Evolutionary conservation across 2,113 vertebrate species (phyloP).

Genomic region (Bettongia penicillata): DNA sequence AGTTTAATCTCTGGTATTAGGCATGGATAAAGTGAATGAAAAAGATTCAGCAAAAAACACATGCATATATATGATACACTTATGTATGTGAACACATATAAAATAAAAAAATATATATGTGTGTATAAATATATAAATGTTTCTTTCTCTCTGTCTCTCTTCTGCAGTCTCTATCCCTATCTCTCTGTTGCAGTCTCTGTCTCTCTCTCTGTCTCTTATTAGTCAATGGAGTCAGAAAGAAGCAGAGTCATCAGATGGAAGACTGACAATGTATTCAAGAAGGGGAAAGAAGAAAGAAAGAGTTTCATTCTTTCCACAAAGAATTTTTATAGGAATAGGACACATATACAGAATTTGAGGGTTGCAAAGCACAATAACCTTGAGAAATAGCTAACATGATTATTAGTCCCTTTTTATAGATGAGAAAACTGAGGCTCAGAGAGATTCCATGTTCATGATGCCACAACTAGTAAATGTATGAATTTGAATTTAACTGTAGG

Average conservation of each 20-base stretch:
- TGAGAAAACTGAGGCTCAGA: background rate
- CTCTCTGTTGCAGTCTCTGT: background rate
- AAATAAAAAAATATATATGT: background rate
- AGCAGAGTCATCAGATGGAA: background rate
- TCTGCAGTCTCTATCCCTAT: background rate
- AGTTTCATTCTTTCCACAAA: background rate
- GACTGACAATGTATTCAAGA: background rate
- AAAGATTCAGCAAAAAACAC: background rate
- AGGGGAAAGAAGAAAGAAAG: background rate
- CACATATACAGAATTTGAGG: background rate
- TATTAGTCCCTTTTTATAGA: background rate
- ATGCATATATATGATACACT: background rate
- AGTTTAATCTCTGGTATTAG: background rate
- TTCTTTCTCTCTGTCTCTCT: background rate
- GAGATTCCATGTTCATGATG: background rate
- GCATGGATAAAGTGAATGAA: background rate
- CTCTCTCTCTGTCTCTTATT: background rate
- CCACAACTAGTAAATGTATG: background rate
- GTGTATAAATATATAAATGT: background rate
- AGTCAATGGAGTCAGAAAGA: background rate
- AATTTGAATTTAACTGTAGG: background rate
- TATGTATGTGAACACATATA: background rate
- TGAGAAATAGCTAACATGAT: background rate
- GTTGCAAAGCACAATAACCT: background rate
- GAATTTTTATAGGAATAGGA: background rate